Conservation (phyloP, 2,888 invertebrate species). For the Sympetrum striolatum region DNA sequence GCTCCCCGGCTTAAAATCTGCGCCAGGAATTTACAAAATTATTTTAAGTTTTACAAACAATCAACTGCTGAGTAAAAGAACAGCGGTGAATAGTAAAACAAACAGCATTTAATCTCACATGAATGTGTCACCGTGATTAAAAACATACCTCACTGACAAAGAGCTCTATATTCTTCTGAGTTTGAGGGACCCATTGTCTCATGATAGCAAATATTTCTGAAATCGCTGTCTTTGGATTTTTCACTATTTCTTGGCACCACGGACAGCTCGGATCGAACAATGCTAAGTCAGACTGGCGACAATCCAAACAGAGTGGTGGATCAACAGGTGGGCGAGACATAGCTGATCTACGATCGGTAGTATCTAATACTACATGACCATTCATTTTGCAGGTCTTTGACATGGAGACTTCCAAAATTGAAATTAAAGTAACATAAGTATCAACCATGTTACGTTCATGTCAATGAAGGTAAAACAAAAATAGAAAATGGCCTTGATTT, state of each 20-base stretch:
- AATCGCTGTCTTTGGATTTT: conserved; percentile 55
- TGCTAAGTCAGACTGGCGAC: conserved; percentile 57
- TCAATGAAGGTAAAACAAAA: too few species aligned
- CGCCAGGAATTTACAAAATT: conserved; percentile 7
- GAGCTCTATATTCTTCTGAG: conserved; percentile 59
- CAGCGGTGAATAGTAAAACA: too few species aligned
- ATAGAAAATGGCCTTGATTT: too few species aligned
- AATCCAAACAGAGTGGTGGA: conserved; percentile 59
- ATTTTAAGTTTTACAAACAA: too few species aligned
- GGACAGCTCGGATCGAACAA: conserved; percentile 61
- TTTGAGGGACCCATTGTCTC: conserved; percentile 63
- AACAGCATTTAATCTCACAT: too few species aligned
- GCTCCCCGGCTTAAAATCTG: conserved; percentile 60
- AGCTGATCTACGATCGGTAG: neutral
- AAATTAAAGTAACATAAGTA: neutral
- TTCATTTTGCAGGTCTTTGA: neutral
- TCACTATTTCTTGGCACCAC: conserved; percentile 57
- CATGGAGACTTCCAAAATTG: neutral
- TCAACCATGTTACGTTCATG: too few species aligned
- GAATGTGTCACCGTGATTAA: too few species aligned
- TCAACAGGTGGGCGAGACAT: conserved; percentile 58
- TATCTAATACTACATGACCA: neutral
- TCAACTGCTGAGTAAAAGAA: too few species aligned
- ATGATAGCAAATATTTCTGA: conserved; percentile 61
- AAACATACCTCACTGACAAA: conserved; percentile 58